These are phyloP conservation scores for Porphyrio hochstetteri DNA, from an alignment of 2,113 vertebrate genomes.

Conservation along the genomic window DNA sequence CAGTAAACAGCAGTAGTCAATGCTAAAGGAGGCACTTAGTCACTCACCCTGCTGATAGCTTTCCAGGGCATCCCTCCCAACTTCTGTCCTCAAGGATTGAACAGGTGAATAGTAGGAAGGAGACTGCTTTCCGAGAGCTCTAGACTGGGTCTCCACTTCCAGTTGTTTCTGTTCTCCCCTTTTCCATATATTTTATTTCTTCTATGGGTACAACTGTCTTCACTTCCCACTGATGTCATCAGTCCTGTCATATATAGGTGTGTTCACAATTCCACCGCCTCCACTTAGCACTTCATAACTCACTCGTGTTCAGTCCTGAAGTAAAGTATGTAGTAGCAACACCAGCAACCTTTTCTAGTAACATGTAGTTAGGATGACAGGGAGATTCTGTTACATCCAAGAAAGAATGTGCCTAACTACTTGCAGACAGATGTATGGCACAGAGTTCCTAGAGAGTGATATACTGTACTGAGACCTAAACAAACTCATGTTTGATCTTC, in stretches of 20 bases:
- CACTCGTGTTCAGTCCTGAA: slow-evolving; percentile 14
- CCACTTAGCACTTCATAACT: slow-evolving; percentile 61
- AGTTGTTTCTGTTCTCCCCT: slow-evolving; percentile 25
- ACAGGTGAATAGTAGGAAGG: neutral
- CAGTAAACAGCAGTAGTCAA: neutral
- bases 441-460: neutral
- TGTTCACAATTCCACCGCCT: slow-evolving; percentile 52
- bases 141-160: neutral
- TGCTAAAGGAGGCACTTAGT: neutral
- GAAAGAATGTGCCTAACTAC: slow-evolving; percentile 62
- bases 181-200: slow-evolving; percentile 39
- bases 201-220: slow-evolving; percentile 59
- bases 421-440: slow-evolving; percentile 67
- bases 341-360: slow-evolving; percentile 49
- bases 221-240: slow-evolving; percentile 63
- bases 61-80: neutral
- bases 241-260: slow-evolving; percentile 48
- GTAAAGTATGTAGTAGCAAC: slow-evolving; percentile 28
- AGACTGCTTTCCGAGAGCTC: neutral
- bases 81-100: neutral
- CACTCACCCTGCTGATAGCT: neutral
- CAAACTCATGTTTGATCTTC: neutral
- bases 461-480: neutral
- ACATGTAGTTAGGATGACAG: slow-evolving; percentile 43
- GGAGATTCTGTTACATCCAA: slow-evolving; percentile 58